Base-by-base conservation (phyloP, 2,113 vertebrate genomes). In the Eonycteris spelaea region DNA sequence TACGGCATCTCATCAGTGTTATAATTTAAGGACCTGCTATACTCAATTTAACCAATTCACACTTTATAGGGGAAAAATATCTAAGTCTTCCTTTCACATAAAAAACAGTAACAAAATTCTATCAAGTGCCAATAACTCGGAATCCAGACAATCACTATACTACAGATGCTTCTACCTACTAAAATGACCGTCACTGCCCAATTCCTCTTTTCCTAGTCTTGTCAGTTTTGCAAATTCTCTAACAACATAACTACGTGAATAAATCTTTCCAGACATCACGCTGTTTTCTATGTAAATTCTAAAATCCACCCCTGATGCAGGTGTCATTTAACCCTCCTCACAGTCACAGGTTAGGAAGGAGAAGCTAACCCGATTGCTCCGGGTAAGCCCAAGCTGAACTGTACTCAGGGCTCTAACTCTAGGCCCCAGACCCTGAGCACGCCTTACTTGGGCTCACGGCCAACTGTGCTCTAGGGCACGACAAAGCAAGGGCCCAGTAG, bases 31-130 rank as follows among this genome's bases (percentile, higher is more conserved):
- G 26, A 61, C 10, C 38, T 61, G 18, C 38, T 82, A 14, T 30
- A 82, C 26, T 92, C 15, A 77, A 24, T 74, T 90, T 70, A 86
- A 80, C 6, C 48, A 73, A 77, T 5, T 94, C 11, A 94, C 15
- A 45, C 45, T 61, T 91, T 10, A 87, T 3, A 90, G 22, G 57
- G 15, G 35, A 63, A 95, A 82, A 6, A 78, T 10, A 15, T 1
- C 15, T 33, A 71, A 90, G 9, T 15, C 8, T 82, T 93, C 15
- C 67, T 77, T 74, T 86, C n/a, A 93, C 90, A 90, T 24, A 90
- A 28, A 91, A 96, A 95, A 65, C 22, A 84, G 12, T 55, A 93
- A 87, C 48, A 95, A 93, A 95, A 86, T 59, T 82, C 22, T 45
- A 89, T n/a, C 24, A 86, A 67, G 35, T 53, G 86, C 45, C 59